Base-by-base conservation (phyloP, 2,113 vertebrate species). In the Tetraodon nigroviridis region DNA sequence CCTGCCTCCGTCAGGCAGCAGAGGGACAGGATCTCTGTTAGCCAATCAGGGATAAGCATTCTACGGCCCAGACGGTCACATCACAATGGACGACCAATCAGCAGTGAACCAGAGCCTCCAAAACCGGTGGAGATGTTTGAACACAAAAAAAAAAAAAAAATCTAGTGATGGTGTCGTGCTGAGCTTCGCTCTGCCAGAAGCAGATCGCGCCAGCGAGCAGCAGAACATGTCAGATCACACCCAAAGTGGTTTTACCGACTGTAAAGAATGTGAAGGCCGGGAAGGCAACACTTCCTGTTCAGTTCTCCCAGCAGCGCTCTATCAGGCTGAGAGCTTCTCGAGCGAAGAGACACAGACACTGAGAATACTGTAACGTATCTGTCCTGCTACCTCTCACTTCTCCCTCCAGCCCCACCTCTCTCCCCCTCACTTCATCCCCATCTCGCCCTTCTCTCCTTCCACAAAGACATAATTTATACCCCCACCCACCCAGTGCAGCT, bases 401-500 rank as follows among this genome's bases (percentile, higher is more conserved):
- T 77, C 64, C 62, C 56, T 67, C 42, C 58, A 65, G 42, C 58
- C 44, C 75, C 46, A 53, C 10, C 18, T n/a, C 19, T 46, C 61
- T 41, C 51, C 37, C 16, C 48, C 53, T 51, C 60, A 2, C 45
- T 18, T 57, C 68, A 42, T 60, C 49, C n/a, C 75, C 47, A 52
- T 42, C 16, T 49, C 57, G 29, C 64, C 58, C 65, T 62, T 51
- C 65, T 71, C 68, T 69, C 70, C 79, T 69, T 59, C 15, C 75
- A 84, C 76, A 85, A 84, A 84, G 71, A 87, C 84, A 86, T 86
- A 72, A 89, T 87, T 69, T 77, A 85, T 81, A 79, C 75, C 56
- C 29, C 45, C 46, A n/a, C 18, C 46, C 32, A 12, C 63, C 74
- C 46, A 72, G 65, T 54, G 68, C 69, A 67, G 78, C 69, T 84